A percentile compares a stretch with the other conserved stretches of the same genome.
phyloP scores from a whole-genome alignment of 2,113 vertebrate genomes.

The Aspiorhynchus laticeps region DNA sequence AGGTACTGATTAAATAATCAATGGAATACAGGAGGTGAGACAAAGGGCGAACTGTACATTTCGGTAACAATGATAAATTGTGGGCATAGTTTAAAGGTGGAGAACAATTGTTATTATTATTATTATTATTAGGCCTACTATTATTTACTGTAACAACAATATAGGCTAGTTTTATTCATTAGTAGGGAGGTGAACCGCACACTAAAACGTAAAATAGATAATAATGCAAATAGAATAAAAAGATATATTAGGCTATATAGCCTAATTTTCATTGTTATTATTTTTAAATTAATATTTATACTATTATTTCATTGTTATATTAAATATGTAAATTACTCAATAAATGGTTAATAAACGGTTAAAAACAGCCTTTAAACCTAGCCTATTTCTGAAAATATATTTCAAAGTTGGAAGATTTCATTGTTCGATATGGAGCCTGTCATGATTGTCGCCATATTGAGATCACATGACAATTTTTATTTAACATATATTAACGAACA shows the following conservation, averaged over 20 bases:
- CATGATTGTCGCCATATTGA: not conserved
- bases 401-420: not conserved
- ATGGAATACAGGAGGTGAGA: not conserved
- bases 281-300: no score
- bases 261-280: no score
- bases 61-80: not conserved
- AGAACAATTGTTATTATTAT: no score
- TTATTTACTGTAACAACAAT: not conserved
- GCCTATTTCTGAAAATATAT: not conserved
- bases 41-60: not conserved
- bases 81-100: not conserved
- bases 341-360: not conserved
- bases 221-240: not conserved
- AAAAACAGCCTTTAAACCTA: not conserved
- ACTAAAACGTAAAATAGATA: not conserved
- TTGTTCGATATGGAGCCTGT: not conserved
- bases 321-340: not conserved
- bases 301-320: not conserved
- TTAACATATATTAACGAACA: not conserved
- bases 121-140: no score
- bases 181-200: not conserved
- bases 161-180: not conserved
- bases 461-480: not conserved
- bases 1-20: conserved; percentile 5
- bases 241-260: no score